These are phyloP conservation scores for Dione vanillae DNA, from an alignment of 2,888 invertebrate genomes.

Conservation along the genomic window DNA sequence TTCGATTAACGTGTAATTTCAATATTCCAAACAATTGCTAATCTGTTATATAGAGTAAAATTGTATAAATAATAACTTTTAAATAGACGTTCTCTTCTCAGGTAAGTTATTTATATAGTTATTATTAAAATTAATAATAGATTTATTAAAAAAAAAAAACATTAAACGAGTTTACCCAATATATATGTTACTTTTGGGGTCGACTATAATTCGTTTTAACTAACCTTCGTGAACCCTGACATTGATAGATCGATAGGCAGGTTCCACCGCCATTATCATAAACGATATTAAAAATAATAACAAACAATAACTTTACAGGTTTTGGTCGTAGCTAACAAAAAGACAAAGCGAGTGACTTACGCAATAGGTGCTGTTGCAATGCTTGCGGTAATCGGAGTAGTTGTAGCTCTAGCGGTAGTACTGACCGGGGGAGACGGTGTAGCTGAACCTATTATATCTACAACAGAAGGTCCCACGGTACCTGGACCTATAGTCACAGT, in stretches of 20 bases:
- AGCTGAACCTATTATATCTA: constrained; percentile 59
- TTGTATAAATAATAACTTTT: neutral
- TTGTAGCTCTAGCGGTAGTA: constrained; percentile 85
- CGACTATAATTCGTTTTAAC: too few species aligned
- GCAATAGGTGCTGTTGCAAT: constrained; percentile 83
- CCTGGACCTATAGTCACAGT: constrained; percentile 30
- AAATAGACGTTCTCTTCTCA: neutral
- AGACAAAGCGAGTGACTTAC: constrained; percentile 82
- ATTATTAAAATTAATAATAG: too few species aligned
- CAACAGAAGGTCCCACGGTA: constrained; percentile 55
- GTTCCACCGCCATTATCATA: neutral
- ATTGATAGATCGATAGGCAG: neutral
- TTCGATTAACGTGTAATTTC: neutral
- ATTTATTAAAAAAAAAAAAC: too few species aligned
- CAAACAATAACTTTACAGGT: constrained; percentile 73
- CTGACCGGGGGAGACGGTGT: constrained; percentile 71
- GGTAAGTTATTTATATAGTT: neutral
- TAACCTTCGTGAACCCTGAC: too few species aligned
- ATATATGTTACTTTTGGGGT: too few species aligned
- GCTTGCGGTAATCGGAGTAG: constrained; percentile 83
- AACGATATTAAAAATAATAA: neutral
- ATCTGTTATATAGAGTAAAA: neutral
- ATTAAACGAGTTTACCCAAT: too few species aligned
- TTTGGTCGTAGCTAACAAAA: constrained; percentile 82
- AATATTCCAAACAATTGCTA: neutral